phyloP scores from a whole-genome alignment of 2,888 invertebrate genomes.

The Metacarcinus magister region DNA sequence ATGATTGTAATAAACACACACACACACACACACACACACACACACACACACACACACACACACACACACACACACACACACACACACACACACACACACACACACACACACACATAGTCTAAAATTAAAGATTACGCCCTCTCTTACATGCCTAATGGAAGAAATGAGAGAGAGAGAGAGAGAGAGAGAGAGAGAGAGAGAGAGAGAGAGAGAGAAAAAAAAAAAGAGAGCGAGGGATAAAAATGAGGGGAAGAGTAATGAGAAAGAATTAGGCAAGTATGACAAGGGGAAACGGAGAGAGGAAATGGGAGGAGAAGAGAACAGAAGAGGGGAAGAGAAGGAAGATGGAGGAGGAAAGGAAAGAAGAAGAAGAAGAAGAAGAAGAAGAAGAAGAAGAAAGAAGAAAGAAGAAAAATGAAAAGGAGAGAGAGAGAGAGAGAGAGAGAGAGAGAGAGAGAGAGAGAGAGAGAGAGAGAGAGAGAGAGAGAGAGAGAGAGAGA shows the following conservation, averaged over 20 bases:
- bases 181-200: constrained; percentile 51
- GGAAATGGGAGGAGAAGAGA: constrained; percentile 26
- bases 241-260: not conserved
- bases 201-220: constrained; percentile 34
- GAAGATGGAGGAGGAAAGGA: constrained; percentile 26
- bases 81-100: not conserved
- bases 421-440: not conserved
- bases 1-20: not conserved
- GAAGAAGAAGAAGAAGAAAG: not conserved
- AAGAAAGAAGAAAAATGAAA: not conserved
- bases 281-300: constrained; percentile 27
- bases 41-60: too few relatives aligned
- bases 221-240: not conserved
- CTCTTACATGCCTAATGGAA: not conserved
- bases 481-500: not conserved
- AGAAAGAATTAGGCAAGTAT: not conserved
- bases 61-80: not conserved
- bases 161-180: not conserved
- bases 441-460: not conserved
- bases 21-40: not conserved
- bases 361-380: not conserved
- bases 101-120: not conserved
- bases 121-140: not conserved
- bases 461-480: not conserved
- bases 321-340: not conserved